Conservation (phyloP, 2,113 vertebrate species). For the Sinocyclocheilus rhinocerous region DNA sequence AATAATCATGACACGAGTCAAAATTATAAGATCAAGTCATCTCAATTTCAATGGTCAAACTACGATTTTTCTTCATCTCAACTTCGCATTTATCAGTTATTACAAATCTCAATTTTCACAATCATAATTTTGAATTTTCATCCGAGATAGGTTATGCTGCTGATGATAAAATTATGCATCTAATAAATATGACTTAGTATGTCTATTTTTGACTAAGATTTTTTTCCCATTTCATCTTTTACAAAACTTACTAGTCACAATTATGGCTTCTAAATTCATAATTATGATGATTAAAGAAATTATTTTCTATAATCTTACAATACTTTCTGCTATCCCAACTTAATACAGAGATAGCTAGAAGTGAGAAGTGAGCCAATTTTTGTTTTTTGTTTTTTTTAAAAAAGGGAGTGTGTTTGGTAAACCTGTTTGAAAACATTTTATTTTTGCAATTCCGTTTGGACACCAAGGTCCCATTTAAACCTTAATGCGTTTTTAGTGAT, state of each 20-base stretch:
- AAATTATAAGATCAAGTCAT: too few relatives aligned
- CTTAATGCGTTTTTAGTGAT: too few relatives aligned
- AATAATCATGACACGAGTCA: not conserved
- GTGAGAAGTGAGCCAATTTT: not conserved
- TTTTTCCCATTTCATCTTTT: too few relatives aligned
- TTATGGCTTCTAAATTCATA: too few relatives aligned
- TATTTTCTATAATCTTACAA: not conserved
- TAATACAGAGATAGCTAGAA: not conserved
- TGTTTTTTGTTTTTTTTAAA: not conserved
- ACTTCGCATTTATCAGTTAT: not conserved
- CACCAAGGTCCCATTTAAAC: too few relatives aligned
- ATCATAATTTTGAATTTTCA: not conserved
- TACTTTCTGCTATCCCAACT: not conserved
- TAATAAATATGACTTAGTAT: too few relatives aligned
- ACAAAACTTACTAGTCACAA: too few relatives aligned
- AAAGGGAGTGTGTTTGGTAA: not conserved
- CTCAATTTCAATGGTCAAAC: too few relatives aligned
- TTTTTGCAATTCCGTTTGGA: not conserved
- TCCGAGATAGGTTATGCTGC: not conserved
- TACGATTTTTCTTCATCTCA: too few relatives aligned
- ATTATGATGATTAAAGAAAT: too few relatives aligned
- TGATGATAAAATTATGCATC: not conserved
- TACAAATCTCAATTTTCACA: not conserved
- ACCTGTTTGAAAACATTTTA: not conserved
- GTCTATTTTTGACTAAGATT: too few relatives aligned